A percentile compares a stretch with the other conserved stretches of the same genome.
Evolutionary conservation across 2,888 invertebrate genomes (phyloP).

Genomic region (Tetragonula carbonaria): DNA sequence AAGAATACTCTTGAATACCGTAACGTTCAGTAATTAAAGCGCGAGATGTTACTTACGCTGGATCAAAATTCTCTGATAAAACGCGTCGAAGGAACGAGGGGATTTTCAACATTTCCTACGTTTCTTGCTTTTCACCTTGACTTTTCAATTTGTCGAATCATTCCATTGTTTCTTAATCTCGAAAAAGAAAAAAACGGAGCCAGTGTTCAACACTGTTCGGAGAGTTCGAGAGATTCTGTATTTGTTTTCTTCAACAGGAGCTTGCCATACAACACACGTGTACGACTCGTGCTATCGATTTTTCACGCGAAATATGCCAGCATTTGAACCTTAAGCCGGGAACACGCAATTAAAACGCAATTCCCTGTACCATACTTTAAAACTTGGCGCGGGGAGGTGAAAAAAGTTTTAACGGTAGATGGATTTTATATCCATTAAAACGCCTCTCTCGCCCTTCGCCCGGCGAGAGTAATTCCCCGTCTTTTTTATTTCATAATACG

Average conservation of each 20-base stretch:
- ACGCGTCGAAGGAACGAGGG: background rate
- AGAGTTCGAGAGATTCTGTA: background rate
- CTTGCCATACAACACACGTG: background rate
- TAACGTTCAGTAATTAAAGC: background rate
- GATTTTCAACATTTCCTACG: background rate
- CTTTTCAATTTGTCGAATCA: background rate
- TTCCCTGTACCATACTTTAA: constrained; percentile 24
- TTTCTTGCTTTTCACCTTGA: too few species aligned
- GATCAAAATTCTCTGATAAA: background rate
- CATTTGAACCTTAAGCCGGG: background rate
- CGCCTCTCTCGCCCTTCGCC: background rate
- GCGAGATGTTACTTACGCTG: too few species aligned
- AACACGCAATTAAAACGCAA: constrained; percentile 38
- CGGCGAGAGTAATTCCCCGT: background rate
- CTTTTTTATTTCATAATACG: constrained; percentile 38
- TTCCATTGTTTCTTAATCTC: too few species aligned
- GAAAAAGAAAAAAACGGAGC: too few species aligned
- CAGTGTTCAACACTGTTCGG: background rate
- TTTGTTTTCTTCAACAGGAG: background rate
- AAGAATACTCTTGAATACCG: background rate
- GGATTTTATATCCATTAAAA: constrained; percentile 52
- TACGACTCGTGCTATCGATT: constrained; percentile 23
- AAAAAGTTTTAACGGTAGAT: constrained; percentile 29
- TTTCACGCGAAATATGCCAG: constrained; percentile 4
- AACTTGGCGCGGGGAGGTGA: constrained; percentile 4